Conservation (phyloP, 2,888 invertebrate genomes). For the Argyra leucocephala region DNA sequence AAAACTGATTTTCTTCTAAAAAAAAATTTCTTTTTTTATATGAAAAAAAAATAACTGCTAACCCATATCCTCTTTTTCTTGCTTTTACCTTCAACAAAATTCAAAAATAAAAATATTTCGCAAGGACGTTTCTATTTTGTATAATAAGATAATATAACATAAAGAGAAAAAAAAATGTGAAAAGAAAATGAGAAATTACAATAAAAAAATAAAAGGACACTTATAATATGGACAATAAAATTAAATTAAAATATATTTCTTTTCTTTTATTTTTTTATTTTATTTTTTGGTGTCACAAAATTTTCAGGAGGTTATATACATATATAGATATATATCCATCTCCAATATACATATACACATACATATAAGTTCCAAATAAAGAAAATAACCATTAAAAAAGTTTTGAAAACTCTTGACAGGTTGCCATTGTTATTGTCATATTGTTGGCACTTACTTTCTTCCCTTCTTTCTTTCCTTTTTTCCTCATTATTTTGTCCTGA, state of each 20-base stretch:
- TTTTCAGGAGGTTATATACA: neutral
- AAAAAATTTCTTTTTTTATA: too few species aligned
- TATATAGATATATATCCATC: neutral
- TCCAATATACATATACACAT: too few species aligned
- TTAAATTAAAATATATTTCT: neutral
- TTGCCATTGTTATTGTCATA: neutral
- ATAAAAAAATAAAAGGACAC: neutral
- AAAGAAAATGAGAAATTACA: neutral
- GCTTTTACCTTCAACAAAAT: too few species aligned
- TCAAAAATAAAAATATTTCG: too few species aligned
- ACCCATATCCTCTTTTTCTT: too few species aligned
- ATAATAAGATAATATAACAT: too few species aligned
- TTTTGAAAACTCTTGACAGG: neutral
- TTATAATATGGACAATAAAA: conserved; percentile 3
- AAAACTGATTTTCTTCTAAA: too few species aligned
- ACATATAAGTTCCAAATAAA: neutral
- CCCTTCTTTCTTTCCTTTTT: too few species aligned
- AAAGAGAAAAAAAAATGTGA: neutral
- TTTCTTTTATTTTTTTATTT: neutral
- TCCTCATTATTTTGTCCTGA: too few species aligned
- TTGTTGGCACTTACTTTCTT: too few species aligned
- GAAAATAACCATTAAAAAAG: neutral
- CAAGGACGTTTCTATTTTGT: too few species aligned
- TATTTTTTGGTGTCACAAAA: neutral
- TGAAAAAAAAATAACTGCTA: too few species aligned